These are phyloP conservation scores for Gambusia affinis DNA, from an alignment of 2,113 vertebrate genomes.

Conservation along the genomic window DNA sequence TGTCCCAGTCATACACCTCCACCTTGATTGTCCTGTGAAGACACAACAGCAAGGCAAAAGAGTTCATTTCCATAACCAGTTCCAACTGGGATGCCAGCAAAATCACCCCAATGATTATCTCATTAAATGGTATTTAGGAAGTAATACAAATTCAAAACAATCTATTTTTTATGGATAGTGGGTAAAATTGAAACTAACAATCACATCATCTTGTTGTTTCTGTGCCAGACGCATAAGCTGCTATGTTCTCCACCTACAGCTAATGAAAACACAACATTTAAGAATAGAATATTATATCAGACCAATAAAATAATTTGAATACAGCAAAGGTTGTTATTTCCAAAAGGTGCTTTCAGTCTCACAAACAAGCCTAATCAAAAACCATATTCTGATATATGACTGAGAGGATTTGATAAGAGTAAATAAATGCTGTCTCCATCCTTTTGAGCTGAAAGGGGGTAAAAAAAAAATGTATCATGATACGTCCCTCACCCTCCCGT, in stretches of 20 bases:
- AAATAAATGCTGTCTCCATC: constrained; percentile 24
- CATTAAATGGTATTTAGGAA: neutral
- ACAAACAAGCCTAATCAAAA: neutral
- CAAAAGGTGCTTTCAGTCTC: neutral
- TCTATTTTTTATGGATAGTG: neutral
- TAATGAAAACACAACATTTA: neutral
- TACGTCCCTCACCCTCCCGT: neutral
- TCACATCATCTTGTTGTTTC: neutral
- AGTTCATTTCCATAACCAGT: neutral
- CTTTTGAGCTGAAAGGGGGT: constrained; percentile 8
- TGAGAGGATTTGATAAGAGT: constrained; percentile 30
- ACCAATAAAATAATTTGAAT: too few relatives aligned
- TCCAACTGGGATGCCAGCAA: too few relatives aligned
- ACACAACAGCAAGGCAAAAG: constrained; percentile 26
- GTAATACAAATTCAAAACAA: neutral
- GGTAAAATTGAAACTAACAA: neutral
- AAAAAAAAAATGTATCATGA: constrained; percentile 17
- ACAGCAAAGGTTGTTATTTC: neutral
- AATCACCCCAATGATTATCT: too few relatives aligned
- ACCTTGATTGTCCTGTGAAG: constrained; percentile 90
- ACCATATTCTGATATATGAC: neutral
- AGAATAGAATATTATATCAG: too few relatives aligned
- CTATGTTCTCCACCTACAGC: neutral
- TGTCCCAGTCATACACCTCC: constrained; percentile 95
- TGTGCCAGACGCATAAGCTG: too few relatives aligned